Evolutionary conservation across 2,113 vertebrate genomes (phyloP).

Genomic region (Puma concolor): DNA sequence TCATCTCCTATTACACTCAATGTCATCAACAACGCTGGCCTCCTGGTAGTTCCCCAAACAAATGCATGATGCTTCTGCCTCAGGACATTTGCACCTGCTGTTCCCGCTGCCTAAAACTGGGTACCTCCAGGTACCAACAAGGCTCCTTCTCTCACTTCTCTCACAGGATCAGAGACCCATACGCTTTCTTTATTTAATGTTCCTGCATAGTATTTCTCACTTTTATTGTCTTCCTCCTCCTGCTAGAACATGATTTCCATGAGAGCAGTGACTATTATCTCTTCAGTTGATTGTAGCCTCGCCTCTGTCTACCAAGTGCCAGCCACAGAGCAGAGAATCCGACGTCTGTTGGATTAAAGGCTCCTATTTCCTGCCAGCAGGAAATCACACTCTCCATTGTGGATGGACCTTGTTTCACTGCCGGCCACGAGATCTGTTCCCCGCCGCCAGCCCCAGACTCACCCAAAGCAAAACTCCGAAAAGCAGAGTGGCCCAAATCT

Average conservation of each 20-base stretch:
- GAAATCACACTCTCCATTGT: not conserved
- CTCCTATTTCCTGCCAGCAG: not conserved
- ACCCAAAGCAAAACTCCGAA: not conserved
- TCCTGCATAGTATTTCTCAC: not conserved
- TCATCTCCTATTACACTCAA: not conserved
- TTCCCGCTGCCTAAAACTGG: not conserved
- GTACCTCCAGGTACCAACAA: not conserved
- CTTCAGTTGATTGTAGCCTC: not conserved
- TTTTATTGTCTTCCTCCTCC: not conserved
- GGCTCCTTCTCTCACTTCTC: not conserved
- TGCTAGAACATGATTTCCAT: not conserved
- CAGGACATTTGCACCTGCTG: not conserved
- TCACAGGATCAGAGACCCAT: not conserved
- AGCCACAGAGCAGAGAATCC: not conserved
- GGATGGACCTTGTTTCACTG: not conserved
- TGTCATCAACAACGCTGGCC: not conserved
- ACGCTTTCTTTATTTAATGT: not conserved
- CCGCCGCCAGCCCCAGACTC: not conserved
- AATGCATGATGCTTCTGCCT: not conserved
- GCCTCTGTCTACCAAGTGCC: not conserved
- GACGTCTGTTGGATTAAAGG: not conserved
- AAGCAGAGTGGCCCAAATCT: not conserved
- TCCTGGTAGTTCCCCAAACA: not conserved
- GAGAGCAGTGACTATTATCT: not conserved
- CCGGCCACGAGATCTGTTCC: too few species aligned